Evolutionary conservation across 2,888 invertebrate species (phyloP), one percentile per base, ranked within the genome.

Genomic region (Leucoma salicis): DNA sequence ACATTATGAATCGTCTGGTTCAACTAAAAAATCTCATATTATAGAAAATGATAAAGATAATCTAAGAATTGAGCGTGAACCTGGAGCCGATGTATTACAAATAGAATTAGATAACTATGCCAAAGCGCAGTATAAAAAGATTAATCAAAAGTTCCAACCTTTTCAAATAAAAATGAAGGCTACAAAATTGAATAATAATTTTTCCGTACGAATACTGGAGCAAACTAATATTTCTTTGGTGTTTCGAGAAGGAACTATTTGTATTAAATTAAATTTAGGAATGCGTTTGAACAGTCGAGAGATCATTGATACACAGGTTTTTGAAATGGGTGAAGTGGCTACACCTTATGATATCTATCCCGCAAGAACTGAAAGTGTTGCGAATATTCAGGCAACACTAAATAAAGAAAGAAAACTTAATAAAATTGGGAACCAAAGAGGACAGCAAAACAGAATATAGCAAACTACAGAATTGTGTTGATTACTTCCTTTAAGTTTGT

Each of bases 251-350:
- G 69, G 68, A 0, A 27, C 45, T 2, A 51, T 46, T 0, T 58
- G 43, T 14, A 24, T 78, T 0, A 81, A 75, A 37, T 32, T 80
- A 7, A 70, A 80, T 47, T 46, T 65, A 64, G 90, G 77, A 53
- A 82, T 77, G 89, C 62, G 37, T 55, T 72, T 79, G 65, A 76
- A 66, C 56, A 87, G 57, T 70, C 77, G 69, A 67, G 88, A 70
- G 70, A 86, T 68, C 64, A 72, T 65, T 57, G 85, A 69, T 66
- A 83, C 60, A 0, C 59, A 68, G 1, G 48, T 46, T 0, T 44
- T 53, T 1, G 76, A 77, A 1, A 41, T 69, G 0, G 18, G 31
- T 0, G 57, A 69, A 0, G 69, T 79, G 10, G 27, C 8, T 3
- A 31, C 31, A 5, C 31, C 31, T 14, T 31, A 31, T 15, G 31